Base-by-base conservation (phyloP, 35 echinoderm and acorn worm genomes). In the Stichopus chloronotus region DNA sequence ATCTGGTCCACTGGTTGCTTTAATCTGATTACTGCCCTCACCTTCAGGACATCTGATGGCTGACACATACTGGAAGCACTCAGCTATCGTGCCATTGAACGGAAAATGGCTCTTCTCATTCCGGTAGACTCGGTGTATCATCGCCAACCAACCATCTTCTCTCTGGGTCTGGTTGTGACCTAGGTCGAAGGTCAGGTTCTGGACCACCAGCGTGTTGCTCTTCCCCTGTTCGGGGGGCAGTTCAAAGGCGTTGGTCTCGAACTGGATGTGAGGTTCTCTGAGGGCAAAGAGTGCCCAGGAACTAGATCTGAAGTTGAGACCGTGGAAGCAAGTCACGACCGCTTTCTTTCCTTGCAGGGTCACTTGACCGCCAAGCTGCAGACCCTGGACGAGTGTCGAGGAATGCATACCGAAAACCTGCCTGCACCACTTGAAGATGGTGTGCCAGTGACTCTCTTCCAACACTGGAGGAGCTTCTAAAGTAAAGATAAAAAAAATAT, bases 91-190 rank as follows among this genome's bases (percentile, higher is more conserved):
- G 6, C 93, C 93, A 25, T 90, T 92, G 55, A 91, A 92, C 0
- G 97, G 97, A 92, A 95, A 95, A 25, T 99, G 95, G 58, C 88
- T 93, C n/a, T 92, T 88, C 21, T 96, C 97, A 57, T 92, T 94
- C 14, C 94, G 60, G 20, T 95, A 91, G n/a, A 99, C 95, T 14
- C 97, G 61, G 78, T 94, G 91, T 17, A 99, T 99, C 60, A 92
- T 96, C 5, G 94, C 97, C 88, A 99, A 88, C 65, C 90, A 96
- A 12, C 95, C 95, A 77, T 99, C 92, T 57, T 93, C 94, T 78
- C 97, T 83, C 85, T 96, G 93, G 16, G 95, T 96, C 92, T 99
- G 97, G 85, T 99, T 99, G 80, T 99, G 97, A 59, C 97, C 97
- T 5, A 99, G 92, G 83, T 93, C 94, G 85, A 99, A 99, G 19